Evolutionary conservation across 2,797 vertebrate genomes (phyloP), one percentile per base, ranked within the genome.

Genomic region (Nothura maculosa): DNA sequence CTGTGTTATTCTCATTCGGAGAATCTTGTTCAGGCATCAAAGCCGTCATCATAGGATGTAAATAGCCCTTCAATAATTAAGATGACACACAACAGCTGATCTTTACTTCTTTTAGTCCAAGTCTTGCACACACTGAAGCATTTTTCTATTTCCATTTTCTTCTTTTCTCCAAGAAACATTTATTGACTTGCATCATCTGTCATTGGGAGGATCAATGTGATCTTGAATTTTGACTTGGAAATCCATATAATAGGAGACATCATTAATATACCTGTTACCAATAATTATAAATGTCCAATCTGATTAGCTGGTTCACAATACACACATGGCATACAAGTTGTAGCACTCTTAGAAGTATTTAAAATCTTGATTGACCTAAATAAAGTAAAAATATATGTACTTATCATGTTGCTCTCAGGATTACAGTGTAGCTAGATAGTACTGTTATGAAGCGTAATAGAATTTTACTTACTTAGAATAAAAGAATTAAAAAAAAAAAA

Each of bases 61-160:
- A 93, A 74, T 32, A 85, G 58, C 45, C 38, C 69, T 87, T 75
- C 45, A 85, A 81, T 83, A 85, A 89, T 60, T 63, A 75, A 92
- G 58, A 89, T 87, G 85, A 89, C 61, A 90, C 20, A 69, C 10
- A 58, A 40, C 1, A 94, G 28, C 27, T 42, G 19, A 64, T 68
- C 69, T 92, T 77, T 74, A 64, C 36, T 89, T 81, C 15, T 87
- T 94, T 77, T 81, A 58, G 47, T 79, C 74, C 83, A 78, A 73
- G 45, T 55, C 72, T 58, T 57, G 88, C 22, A 68, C 54, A 72
- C 54, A 76, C 32, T 89, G 67, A 78, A 52, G 25, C 34, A 64
- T 76, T 93, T 89, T 78, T 67, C 75, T 83, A 52, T 89, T 83
- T 91, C 24, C 61, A 21, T 75, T 86, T 91, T 77, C 47, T 74